Conservation (phyloP, 2,113 vertebrate genomes). For the Centropus bengalensis region DNA sequence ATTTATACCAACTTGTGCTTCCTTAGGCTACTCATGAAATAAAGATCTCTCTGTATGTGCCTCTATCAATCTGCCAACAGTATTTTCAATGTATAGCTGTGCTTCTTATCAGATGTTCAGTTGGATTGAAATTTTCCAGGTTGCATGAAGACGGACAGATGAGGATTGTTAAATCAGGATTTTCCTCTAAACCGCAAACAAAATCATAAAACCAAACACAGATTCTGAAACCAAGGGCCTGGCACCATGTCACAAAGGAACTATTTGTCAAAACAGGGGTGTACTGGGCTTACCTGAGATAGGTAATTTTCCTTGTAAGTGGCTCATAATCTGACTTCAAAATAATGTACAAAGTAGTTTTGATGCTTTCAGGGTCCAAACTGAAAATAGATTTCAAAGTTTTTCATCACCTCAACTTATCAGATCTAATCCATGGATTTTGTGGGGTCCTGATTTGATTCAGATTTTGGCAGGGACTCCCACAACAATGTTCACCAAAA, state of each 20-base stretch:
- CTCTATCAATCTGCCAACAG: neutral
- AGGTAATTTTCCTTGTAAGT: neutral
- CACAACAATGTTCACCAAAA: neutral
- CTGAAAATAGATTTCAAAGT: neutral
- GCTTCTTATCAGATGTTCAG: neutral
- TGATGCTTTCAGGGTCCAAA: neutral
- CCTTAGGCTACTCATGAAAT: constrained; percentile 30
- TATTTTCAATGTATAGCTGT: neutral
- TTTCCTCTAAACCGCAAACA: neutral
- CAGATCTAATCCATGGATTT: neutral
- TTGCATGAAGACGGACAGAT: neutral
- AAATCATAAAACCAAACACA: neutral
- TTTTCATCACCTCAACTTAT: neutral
- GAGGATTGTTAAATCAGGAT: neutral
- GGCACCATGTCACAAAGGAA: neutral
- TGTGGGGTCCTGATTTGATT: neutral
- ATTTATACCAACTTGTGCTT: constrained; percentile 1
- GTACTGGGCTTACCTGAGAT: neutral
- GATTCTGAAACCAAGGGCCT: neutral
- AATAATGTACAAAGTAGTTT: neutral
- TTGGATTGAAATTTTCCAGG: neutral
- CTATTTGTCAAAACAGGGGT: neutral
- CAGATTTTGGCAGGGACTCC: neutral
- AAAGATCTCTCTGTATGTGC: neutral
- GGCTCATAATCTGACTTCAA: neutral